phyloP scores from a whole-genome alignment of 2,888 invertebrate species.

The Lypha dubia region DNA sequence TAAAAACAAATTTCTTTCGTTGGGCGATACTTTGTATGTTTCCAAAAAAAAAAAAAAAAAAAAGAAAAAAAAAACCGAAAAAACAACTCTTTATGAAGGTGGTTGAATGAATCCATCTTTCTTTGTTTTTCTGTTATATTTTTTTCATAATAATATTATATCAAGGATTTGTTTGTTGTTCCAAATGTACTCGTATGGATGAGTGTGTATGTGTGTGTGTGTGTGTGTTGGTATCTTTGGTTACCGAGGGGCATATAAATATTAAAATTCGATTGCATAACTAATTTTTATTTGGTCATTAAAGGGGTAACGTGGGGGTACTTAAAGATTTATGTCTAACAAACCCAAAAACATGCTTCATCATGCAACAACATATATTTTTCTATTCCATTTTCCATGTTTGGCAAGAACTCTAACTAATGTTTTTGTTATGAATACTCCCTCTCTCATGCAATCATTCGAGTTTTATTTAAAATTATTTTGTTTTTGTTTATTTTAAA shows the following conservation, averaged over 20 bases:
- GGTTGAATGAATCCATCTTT: slow-evolving; percentile 47
- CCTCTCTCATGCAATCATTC: slow-evolving; percentile 5
- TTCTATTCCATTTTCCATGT: slow-evolving; percentile 28
- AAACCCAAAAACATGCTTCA: slow-evolving; percentile 59
- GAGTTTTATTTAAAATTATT: slow-evolving; percentile 53
- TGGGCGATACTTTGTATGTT: slow-evolving; percentile 64
- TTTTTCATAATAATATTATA: slow-evolving; percentile 49
- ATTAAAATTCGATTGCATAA: slow-evolving; percentile 73
- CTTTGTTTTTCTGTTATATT: slow-evolving; percentile 8
- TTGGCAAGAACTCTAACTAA: slow-evolving; percentile 53
- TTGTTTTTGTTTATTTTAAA: slow-evolving; percentile 19
- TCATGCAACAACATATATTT: slow-evolving; percentile 63
- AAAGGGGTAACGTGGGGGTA: slow-evolving; percentile 71
- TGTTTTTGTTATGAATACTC: slow-evolving; percentile 38
- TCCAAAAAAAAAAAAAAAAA: slow-evolving; percentile 1
- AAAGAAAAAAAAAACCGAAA: not conserved
- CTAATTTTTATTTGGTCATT: slow-evolving; percentile 72
- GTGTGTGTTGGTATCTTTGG: slow-evolving; percentile 26
- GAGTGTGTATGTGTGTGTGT: too few relatives aligned
- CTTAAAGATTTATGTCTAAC: slow-evolving; percentile 70
- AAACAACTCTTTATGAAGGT: slow-evolving; percentile 57
- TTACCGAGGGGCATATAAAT: slow-evolving; percentile 71
- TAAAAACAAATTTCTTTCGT: slow-evolving; percentile 68
- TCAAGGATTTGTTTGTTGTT: slow-evolving; percentile 36
- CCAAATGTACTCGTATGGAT: not conserved